phyloP scores from a whole-genome alignment of 2,113 vertebrate genomes.

The Hippocampus mohnikei region DNA sequence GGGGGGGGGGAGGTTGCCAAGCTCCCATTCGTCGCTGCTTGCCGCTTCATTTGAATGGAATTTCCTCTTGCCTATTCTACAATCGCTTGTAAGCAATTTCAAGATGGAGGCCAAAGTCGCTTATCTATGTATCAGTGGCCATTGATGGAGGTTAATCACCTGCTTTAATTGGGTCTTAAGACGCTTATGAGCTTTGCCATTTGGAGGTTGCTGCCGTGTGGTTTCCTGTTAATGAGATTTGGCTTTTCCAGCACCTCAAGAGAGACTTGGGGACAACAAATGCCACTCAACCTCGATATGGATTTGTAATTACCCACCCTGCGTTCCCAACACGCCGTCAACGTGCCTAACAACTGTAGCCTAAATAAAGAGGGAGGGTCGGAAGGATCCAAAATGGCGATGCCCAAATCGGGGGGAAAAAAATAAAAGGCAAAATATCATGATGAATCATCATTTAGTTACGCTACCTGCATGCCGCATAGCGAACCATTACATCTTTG shows the following conservation, averaged over 20 bases:
- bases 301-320: conserved; percentile 20
- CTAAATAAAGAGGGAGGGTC: no score
- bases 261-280: conserved; percentile 27
- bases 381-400: no score
- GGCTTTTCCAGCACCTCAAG: conserved; percentile 23
- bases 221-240: conserved; percentile 17
- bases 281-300: conserved; percentile 12
- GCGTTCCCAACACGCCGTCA: background rate
- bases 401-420: background rate
- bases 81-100: conserved; percentile 2
- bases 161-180: conserved; percentile 44
- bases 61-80: background rate
- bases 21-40: background rate
- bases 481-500: background rate
- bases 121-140: conserved; percentile 5
- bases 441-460: background rate
- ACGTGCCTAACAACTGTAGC: background rate
- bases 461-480: no score
- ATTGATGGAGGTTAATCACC: conserved; percentile 32
- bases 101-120: conserved; percentile 9
- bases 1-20: no score
- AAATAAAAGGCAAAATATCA: background rate
- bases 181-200: conserved; percentile 32
- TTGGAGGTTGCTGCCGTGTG: background rate
- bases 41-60: background rate